Conservation (phyloP, 2,113 vertebrate genomes). For the Lota lota region DNA sequence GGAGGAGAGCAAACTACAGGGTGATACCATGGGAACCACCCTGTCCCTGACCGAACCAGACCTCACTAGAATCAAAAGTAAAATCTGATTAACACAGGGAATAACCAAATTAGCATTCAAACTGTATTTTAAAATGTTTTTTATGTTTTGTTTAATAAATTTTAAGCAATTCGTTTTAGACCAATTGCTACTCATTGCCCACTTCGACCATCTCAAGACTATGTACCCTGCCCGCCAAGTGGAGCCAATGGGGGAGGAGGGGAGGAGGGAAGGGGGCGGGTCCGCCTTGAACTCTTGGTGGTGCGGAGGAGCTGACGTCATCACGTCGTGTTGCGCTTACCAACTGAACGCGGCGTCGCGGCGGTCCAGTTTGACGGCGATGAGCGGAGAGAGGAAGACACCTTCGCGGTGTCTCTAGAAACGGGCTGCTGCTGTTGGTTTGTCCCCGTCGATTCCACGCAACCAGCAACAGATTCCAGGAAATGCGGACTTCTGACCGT, state of each 20-base stretch:
- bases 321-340: constrained; percentile 73
- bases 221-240: neutral
- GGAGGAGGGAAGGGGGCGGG: constrained; percentile 49
- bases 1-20: too few relatives aligned
- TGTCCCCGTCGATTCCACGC: constrained; percentile 37
- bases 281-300: constrained; percentile 43
- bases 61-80: too few relatives aligned
- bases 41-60: too few relatives aligned
- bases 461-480: constrained; percentile 50
- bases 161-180: too few relatives aligned
- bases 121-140: too few relatives aligned
- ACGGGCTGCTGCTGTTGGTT: constrained; percentile 32
- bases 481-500: constrained; percentile 70
- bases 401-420: constrained; percentile 24
- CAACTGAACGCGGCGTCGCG: constrained; percentile 73
- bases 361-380: constrained; percentile 66
- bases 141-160: too few relatives aligned
- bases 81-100: too few relatives aligned
- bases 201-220: too few relatives aligned
- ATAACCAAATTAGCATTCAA: too few relatives aligned
- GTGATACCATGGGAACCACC: too few relatives aligned
- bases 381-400: constrained; percentile 58
- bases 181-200: too few relatives aligned
- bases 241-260: constrained; percentile 21
- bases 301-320: constrained; percentile 62